A percentile compares a stretch with the other conserved stretches of the same genome.
Conservation (phyloP, 1,140 invertebrate genomes). For the Platorchestia sp. region DNA sequence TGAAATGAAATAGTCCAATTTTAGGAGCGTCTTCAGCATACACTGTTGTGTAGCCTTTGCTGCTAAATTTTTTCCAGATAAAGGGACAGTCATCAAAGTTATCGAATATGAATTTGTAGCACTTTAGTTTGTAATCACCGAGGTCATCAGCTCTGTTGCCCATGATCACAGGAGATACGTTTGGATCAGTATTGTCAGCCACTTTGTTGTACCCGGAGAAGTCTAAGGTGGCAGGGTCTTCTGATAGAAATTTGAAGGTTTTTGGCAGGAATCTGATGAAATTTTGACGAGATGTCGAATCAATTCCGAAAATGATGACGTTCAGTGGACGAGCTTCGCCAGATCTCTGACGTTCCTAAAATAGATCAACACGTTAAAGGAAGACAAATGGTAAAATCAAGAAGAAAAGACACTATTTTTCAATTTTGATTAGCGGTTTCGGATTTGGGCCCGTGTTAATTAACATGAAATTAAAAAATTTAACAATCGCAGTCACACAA, state of each 20-base stretch:
- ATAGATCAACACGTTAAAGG: neutral
- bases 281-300: slow-evolving; percentile 76
- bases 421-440: neutral
- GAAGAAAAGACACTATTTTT: neutral
- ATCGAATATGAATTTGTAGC: slow-evolving; percentile 45
- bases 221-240: slow-evolving; percentile 70
- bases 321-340: slow-evolving; percentile 17
- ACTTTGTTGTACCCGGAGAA: slow-evolving; percentile 72
- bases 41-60: slow-evolving; percentile 72
- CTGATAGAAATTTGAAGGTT: slow-evolving; percentile 72
- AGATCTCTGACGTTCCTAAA: neutral
- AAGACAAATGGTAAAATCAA: neutral
- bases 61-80: slow-evolving; percentile 74
- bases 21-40: slow-evolving; percentile 73
- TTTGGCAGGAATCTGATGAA: slow-evolving; percentile 75
- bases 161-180: slow-evolving; percentile 71
- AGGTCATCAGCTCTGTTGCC: slow-evolving; percentile 65
- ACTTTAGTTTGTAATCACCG: neutral
- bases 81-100: slow-evolving; percentile 72
- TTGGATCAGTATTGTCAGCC: slow-evolving; percentile 73
- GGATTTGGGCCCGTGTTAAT: too few relatives aligned
- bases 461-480: neutral
- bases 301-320: slow-evolving; percentile 74
- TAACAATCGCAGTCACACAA: neutral
- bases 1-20: slow-evolving; percentile 74